Base-by-base conservation (phyloP, 1,140 invertebrate species). In the Diachasma alloeum region DNA sequence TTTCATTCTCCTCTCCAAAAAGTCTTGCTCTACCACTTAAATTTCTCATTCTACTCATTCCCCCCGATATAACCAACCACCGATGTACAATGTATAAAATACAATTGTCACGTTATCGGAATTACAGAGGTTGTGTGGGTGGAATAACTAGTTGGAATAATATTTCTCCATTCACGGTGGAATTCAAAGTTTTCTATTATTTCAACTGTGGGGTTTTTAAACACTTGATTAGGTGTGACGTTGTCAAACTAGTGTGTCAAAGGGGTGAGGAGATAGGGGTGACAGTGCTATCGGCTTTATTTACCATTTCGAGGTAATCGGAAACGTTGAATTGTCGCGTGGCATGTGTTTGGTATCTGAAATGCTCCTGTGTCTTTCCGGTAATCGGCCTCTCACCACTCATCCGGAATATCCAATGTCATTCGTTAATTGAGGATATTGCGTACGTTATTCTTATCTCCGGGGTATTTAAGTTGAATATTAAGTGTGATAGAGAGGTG, bases 371-470 rank as follows among this genome's bases (percentile, higher is more conserved):
- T 71, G 44, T 56, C 44, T 72, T 72, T 48, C 24, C 24, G 26
- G 44, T 59, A 72, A 72, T 72, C 71, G 48, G 9, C 17, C 22
- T 37, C n/a, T 68, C 24, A 37, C 48, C 71, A 72, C 53, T 72
- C 71, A 59, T 72, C 71, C 71, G 71, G 71, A 37, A 24, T 66
- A 19, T 37, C 36, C 59, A 63, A 63, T 63, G 69, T 46, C 44
- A 42, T 46, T 72, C n/a, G 15, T 17, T 72, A 72, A 72, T 72
- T 72, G 69, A 72, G 69, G 69, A 72, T 72, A 48, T 72, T 72
- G 19, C 44, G 69, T 72, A 17, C 3, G 13, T n/a, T 46, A 26
- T 72, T 72, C 19, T 31, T 26, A 8, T 72, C 39, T 72, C 10
- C 17, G 42, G 44, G 2, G 24, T 24, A 72, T 42, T 72, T 48